Evolutionary conservation across 2,113 vertebrate species (phyloP).

Genomic region (Cavia aperea): DNA sequence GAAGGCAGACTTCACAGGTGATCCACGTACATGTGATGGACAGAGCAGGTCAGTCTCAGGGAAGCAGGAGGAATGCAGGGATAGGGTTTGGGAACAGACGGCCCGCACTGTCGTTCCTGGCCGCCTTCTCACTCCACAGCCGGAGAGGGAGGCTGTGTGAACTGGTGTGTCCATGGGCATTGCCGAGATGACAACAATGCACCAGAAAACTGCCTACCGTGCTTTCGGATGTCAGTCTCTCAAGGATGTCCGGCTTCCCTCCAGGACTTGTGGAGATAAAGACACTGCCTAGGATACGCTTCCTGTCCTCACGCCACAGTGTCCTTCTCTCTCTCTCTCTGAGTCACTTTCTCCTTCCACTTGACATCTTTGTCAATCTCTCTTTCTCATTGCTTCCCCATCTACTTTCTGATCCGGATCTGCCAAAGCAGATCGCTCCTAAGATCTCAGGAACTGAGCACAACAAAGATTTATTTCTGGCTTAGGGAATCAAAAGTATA

Average conservation of each 20-base stretch:
- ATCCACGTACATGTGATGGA: neutral
- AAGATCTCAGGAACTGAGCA: slow-evolving; percentile 14
- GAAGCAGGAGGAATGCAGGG: neutral
- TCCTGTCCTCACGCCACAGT: neutral
- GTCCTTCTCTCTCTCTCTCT: neutral
- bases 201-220: neutral
- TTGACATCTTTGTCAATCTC: neutral
- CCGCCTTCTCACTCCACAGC: neutral
- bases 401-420: slow-evolving; percentile 8
- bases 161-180: neutral
- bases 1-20: neutral
- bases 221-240: neutral
- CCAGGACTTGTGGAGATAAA: neutral
- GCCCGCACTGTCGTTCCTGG: neutral
- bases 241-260: neutral
- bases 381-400: neutral
- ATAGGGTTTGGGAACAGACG: neutral
- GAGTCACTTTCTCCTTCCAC: neutral
- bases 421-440: slow-evolving; percentile 20
- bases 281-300: neutral
- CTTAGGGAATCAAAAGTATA: neutral
- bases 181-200: neutral
- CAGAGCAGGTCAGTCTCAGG: neutral
- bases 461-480: slow-evolving; percentile 36
- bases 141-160: neutral